Base-by-base conservation (phyloP, 2,888 invertebrate genomes). In the Eurytoma californica region DNA sequence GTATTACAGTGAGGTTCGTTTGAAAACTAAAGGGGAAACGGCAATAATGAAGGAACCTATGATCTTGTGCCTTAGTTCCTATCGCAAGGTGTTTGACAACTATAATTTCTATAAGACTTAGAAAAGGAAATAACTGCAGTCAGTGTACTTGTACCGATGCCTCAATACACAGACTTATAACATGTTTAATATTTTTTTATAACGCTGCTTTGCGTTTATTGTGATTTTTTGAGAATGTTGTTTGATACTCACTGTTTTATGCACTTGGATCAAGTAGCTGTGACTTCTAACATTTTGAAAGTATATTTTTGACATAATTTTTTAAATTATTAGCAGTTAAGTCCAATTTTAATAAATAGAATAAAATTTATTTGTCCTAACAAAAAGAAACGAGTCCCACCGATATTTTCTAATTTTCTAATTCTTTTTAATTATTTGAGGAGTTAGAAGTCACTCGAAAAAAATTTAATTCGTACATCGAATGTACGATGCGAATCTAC, bases 51-150 rank as follows among this genome's bases (percentile, higher is more conserved):
- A 70, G n/a, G 58, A 66, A 72, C 75, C 55, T 63, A 67, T 58
- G 63, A 75, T 76, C 67, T 75, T 75, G 81, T 81, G 78, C 78
- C 81, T 78, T 78, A 81, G 81, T 81, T 81, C 78, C 81, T 81
- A 81, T 73, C 53, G 49, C 63, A 77, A 80, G 74, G 47, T 79
- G 66, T 79, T 70, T 49, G 5, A 72, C 66, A 74, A 49, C 20
- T 65, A 47, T 80, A 80, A 80, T 76, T 68, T 76, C 67, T 66
- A 76, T 67, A 72, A 72, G 65, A 79, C 75, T 75, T 79, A 61
- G 24, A 67, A 47, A 66, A 69, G 55, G 18, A 4, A 65, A 66
- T 20, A 72, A 67, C 9, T 39, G 39, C 53, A 79, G 53, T 66
- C 60, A 75, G 60, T 76, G 72, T 72, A 66, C 20, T 60, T 51